Evolutionary conservation across 2,113 vertebrate species (phyloP), one percentile per base, ranked within the genome.

Genomic region (Rissa tridactyla): DNA sequence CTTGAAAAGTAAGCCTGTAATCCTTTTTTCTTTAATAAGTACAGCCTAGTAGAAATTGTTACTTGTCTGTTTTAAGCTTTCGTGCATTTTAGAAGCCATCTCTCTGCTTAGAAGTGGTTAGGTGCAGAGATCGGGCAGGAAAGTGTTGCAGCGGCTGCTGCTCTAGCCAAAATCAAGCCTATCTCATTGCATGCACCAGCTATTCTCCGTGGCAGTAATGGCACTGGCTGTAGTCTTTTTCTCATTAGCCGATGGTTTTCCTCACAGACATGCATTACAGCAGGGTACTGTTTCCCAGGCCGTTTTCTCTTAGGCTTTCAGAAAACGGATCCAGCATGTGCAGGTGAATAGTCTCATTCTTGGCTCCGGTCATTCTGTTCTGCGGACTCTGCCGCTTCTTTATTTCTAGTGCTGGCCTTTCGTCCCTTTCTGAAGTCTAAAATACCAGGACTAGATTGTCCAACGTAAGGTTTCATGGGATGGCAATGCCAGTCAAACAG

Each of bases 1-100:
- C 40, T 88, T 72, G 82, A 76, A 91, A 96, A 94, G 58, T 72
- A 73, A 96, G 77, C 73, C 54, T 77, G 52, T 94, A 91, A 91
- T 94, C 49, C 78, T 82, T 85, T 95, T 51, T 82, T 29, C 65
- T 89, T n/a, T 82, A 79, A 9, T 47, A 86, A 69, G 49, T 75
- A 36, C 49, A 79, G 49, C 49, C 70, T 34, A 32, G 62, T 30
- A 82, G 65, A 89, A 95, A 95, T 27, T 83, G 27, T 38, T 75
- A 7, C n/a, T 68, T 94, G 42, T 76, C 58, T 88, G 13, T 49
- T 92, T 82, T 76, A 82, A 80, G 84, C 49, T 72, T 80, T 40
- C 17, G 32, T 72, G 57, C 19, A 10, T 93, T 87, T 87, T 76
- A 49, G 49, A 90, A 96, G 61, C 57, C 44, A 9, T 22, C 29